Conservation (phyloP, 2,797 vertebrate species). For the Lithobates pipiens region DNA sequence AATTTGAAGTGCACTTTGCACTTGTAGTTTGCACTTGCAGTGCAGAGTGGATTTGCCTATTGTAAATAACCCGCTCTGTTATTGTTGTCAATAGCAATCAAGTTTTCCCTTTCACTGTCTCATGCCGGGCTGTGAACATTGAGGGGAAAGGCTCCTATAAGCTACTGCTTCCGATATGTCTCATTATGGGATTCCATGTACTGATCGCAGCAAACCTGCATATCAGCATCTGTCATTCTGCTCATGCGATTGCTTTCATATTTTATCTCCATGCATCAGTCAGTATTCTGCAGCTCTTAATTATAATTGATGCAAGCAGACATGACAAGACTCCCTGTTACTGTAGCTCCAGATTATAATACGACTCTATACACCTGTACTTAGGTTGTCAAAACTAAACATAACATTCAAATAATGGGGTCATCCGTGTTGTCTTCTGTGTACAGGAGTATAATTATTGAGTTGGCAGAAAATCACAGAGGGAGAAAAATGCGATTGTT, state of each 20-base stretch:
- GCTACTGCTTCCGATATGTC: too few species aligned
- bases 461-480: constrained; percentile 31
- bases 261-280: background rate
- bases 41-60: too few species aligned
- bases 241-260: background rate
- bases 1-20: too few species aligned
- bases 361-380: background rate
- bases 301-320: background rate
- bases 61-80: too few species aligned
- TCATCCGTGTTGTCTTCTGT: constrained; percentile 10
- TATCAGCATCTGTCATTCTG: background rate
- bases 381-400: background rate
- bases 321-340: background rate
- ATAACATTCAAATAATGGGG: background rate
- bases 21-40: too few species aligned
- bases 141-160: too few species aligned
- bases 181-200: too few species aligned
- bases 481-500: constrained; percentile 34
- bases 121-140: too few species aligned
- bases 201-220: background rate
- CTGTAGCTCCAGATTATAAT: background rate
- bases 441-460: constrained; percentile 38
- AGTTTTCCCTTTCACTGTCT: too few species aligned
- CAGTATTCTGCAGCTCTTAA: background rate
- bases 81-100: too few species aligned